Conservation (phyloP, 2,113 vertebrate genomes). For the Vulpes ferrilata region DNA sequence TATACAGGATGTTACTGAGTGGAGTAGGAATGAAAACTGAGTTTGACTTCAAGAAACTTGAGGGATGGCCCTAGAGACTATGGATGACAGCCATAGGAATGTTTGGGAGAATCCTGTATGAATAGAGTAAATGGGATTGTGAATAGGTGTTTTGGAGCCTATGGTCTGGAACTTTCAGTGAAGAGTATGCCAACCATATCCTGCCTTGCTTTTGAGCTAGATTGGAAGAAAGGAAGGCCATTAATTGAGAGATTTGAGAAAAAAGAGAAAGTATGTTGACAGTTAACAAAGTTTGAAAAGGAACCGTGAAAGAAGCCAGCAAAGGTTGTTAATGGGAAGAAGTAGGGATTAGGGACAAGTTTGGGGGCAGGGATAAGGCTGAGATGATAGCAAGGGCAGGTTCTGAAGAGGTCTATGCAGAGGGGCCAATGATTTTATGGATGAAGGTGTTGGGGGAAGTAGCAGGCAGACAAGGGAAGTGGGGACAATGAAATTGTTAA, state of each 20-base stretch:
- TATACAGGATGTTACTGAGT: background rate
- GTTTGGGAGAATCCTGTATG: background rate
- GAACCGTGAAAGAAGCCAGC: conserved; percentile 17
- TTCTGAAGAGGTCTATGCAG: background rate
- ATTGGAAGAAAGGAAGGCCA: background rate
- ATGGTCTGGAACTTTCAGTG: background rate
- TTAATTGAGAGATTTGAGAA: conserved; percentile 36
- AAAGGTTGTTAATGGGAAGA: background rate
- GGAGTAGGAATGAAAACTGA: background rate
- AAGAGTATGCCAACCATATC: background rate
- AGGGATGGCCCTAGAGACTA: background rate
- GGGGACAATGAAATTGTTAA: conserved; percentile 44
- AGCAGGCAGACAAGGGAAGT: background rate
- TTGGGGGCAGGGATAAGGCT: background rate
- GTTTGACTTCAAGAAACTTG: background rate
- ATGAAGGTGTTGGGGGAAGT: background rate
- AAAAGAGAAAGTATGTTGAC: background rate
- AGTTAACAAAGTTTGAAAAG: background rate
- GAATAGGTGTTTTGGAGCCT: background rate
- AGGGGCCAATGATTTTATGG: background rate
- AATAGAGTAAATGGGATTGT: background rate
- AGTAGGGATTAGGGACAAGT: background rate
- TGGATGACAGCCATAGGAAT: background rate
- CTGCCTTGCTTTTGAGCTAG: conserved; percentile 16
- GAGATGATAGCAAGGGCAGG: background rate